phyloP scores from a whole-genome alignment of 2,888 invertebrate genomes.

The Euzophera pinguis region DNA sequence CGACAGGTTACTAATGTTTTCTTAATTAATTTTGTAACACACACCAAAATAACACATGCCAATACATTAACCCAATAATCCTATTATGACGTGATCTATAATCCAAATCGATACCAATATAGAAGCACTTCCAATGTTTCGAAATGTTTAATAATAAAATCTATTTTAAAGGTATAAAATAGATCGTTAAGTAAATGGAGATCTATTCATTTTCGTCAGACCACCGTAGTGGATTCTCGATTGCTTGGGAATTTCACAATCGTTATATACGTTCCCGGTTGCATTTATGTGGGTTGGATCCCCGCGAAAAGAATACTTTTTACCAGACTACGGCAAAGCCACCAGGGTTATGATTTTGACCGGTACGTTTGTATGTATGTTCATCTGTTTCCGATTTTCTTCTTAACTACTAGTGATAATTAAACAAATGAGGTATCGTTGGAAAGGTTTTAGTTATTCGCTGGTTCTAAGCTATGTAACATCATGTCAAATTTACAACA shows the following conservation, averaged over 20 bases:
- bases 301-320: too few relatives aligned
- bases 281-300: too few relatives aligned
- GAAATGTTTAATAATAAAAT: conserved; percentile 21
- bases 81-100: conserved; percentile 24
- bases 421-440: too few relatives aligned
- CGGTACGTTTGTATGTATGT: too few relatives aligned
- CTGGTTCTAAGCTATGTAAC: too few relatives aligned
- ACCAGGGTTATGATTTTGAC: too few relatives aligned
- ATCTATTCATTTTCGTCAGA: conserved; percentile 10
- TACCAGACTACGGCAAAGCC: too few relatives aligned
- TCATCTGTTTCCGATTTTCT: too few relatives aligned
- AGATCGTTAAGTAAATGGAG: conserved; percentile 24
- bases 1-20: not conserved
- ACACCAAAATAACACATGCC: not conserved
- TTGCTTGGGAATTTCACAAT: not conserved
- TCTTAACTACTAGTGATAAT: too few relatives aligned
- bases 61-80: conserved; percentile 45
- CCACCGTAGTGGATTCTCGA: not conserved
- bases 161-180: conserved; percentile 15
- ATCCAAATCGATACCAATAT: conserved; percentile 18
- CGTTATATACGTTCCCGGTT: too few relatives aligned
- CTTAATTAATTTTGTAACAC: not conserved
- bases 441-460: too few relatives aligned
- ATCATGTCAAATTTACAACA: too few relatives aligned
- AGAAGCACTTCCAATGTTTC: conserved; percentile 23